Base-by-base conservation (phyloP, 1,140 invertebrate species). In the Drosophila bipectinata region DNA sequence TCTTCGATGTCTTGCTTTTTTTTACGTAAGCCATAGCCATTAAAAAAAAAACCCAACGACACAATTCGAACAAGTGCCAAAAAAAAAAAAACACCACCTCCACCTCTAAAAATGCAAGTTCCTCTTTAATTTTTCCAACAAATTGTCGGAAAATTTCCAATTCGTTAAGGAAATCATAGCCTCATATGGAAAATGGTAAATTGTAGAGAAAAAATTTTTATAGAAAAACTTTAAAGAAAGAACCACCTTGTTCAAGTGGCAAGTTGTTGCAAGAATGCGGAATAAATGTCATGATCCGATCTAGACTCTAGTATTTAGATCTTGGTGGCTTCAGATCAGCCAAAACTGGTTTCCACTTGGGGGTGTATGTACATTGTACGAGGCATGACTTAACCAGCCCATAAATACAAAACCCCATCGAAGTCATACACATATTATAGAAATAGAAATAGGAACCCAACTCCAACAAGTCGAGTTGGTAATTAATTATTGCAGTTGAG, bases 221-320 rank as follows among this genome's bases (percentile, higher is more conserved):
- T 0, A 12, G 4, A 14, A 14, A 14, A 44, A 4, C 39, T 14
- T 7, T 21, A 21, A 21, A 15, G 4, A 45, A 18, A 45, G 14
- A 18, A 45, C 41, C 7, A 9, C 26, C 6, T 5, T 28, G 26
- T 28, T 28, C 26, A 7, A 28, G 26, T 28, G 26, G 9, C 44
- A 47, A 18, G 83, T 89, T 88, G 83, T 89, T 82, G 79, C 76
- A 88, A 88, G 84, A 88, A 88, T 88, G 83, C 83, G 83, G 83
- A 88, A 88, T 88, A 88, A 88, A 88, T 88, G 83, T 88, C 83
- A 88, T 69, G 79, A 55, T 47, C 4, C 21, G 9, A 9, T 7
- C 47, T 37, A 10, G 10, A 10, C 9, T 12, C 34, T 37, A 10
- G 32, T 10, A 37, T 37, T 69, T 69, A 30, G 63, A 69, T 69